Evolutionary conservation across 2,888 invertebrate genomes (phyloP).

Genomic region (Stomorhina lunata): DNA sequence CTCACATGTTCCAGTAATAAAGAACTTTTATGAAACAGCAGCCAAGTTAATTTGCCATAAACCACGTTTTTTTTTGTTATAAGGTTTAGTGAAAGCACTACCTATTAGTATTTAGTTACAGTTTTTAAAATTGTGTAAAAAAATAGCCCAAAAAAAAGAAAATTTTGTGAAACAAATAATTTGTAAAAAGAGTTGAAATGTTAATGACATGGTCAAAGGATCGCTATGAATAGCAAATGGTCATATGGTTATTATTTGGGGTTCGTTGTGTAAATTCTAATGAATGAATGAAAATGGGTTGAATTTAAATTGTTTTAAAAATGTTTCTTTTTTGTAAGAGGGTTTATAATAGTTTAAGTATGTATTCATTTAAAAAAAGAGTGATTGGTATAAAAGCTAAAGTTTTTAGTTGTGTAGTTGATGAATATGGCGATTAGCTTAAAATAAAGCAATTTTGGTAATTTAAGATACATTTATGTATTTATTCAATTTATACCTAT

Average conservation of each 20-base stretch:
- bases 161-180: neutral
- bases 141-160: neutral
- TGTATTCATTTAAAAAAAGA: no score
- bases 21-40: conserved; percentile 43
- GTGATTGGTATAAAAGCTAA: no score
- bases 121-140: conserved; percentile 11
- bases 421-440: no score
- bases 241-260: neutral
- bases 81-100: conserved; percentile 24
- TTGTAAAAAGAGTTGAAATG: conserved; percentile 33
- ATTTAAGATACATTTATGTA: no score
- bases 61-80: conserved; percentile 22
- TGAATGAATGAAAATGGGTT: no score
- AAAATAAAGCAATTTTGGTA: no score
- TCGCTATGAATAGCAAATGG: neutral
- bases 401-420: no score
- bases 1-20: conserved; percentile 22
- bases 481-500: no score
- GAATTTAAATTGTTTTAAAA: neutral
- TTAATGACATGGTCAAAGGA: conserved; percentile 38
- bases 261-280: no score
- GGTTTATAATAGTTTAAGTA: no score
- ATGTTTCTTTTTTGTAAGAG: neutral
- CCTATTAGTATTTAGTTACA: conserved; percentile 32
- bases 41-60: conserved; percentile 60